Percentiles rank a stretch among this genome's conserved stretches.
phyloP scores from a whole-genome alignment of 2,888 invertebrate species.

The Chrysodeixis includens region DNA sequence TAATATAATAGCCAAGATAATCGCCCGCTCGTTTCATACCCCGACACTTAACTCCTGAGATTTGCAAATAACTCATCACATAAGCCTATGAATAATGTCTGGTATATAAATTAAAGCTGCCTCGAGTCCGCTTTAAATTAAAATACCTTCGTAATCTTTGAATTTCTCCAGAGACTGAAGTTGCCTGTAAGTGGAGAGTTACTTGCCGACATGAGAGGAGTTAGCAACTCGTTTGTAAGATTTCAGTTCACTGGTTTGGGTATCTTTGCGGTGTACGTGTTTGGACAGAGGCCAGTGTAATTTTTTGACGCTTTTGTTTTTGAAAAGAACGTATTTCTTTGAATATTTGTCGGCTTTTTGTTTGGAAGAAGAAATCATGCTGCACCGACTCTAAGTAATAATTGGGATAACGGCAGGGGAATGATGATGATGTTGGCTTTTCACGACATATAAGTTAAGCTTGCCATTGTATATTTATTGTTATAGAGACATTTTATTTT shows the following conservation, averaged over 20 bases:
- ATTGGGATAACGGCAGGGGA: too few relatives aligned
- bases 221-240: neutral
- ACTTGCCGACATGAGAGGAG: neutral
- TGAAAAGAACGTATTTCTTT: too few relatives aligned
- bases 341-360: too few relatives aligned
- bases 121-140: conserved; percentile 37
- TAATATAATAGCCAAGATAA: conserved; percentile 6
- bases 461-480: too few relatives aligned
- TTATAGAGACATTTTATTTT: too few relatives aligned
- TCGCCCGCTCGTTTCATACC: neutral
- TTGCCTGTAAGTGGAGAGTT: conserved; percentile 10
- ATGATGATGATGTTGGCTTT: too few relatives aligned
- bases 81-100: conserved; percentile 38
- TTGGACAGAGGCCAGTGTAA: too few relatives aligned
- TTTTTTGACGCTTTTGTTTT: too few relatives aligned
- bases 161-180: conserved; percentile 38
- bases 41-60: conserved; percentile 10
- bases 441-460: too few relatives aligned
- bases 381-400: too few relatives aligned
- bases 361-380: too few relatives aligned
- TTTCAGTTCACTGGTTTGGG: neutral
- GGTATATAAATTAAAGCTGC: conserved; percentile 41
- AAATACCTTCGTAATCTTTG: conserved; percentile 39
- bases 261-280: neutral
- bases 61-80: conserved; percentile 48